Percentiles rank a stretch among this genome's conserved stretches.
Conservation (phyloP, 2,113 vertebrate species). For the Cettia cetti region DNA sequence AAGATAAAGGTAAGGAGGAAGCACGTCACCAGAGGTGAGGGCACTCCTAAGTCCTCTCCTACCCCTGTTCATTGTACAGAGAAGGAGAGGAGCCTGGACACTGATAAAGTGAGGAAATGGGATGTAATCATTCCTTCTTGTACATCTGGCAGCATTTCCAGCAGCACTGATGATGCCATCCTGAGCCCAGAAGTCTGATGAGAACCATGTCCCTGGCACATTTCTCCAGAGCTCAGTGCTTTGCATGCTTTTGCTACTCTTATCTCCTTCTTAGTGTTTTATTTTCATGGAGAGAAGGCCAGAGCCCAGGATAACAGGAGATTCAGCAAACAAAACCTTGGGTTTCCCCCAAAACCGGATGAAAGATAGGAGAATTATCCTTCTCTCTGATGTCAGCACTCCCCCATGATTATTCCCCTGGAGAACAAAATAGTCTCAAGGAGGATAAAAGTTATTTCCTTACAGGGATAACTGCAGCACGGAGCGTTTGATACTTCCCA, state of each 20-base stretch:
- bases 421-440: background rate
- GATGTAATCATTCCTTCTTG: background rate
- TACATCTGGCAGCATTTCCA: background rate
- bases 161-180: background rate
- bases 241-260: background rate
- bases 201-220: background rate
- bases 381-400: accelerated
- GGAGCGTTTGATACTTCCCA: background rate
- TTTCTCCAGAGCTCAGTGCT: background rate
- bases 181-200: background rate
- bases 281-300: background rate
- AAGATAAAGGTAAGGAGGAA: background rate
- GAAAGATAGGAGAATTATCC: background rate
- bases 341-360: background rate
- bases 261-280: background rate
- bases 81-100: background rate
- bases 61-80: background rate
- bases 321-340: background rate
- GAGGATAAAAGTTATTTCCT: background rate
- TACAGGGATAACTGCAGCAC: background rate
- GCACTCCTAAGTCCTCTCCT: background rate
- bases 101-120: background rate
- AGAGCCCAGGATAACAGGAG: background rate
- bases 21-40: background rate
- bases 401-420: background rate